Conservation (phyloP, 2,888 invertebrate genomes). For the Arge pagana region DNA sequence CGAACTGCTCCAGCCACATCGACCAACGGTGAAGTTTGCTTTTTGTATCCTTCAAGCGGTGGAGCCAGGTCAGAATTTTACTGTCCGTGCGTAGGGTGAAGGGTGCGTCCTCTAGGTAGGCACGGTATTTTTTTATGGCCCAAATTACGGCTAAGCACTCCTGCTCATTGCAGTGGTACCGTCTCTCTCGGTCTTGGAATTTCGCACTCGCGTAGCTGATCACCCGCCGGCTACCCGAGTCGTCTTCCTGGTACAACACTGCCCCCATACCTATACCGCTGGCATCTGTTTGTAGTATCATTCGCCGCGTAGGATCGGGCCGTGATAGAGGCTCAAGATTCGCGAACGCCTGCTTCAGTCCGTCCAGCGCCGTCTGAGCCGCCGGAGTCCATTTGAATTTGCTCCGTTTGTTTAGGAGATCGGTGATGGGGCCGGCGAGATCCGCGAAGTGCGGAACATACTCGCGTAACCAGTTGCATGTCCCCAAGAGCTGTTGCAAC, state of each 20-base stretch:
- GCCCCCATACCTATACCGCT: constrained; percentile 27
- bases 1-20: too few species aligned
- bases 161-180: constrained; percentile 30
- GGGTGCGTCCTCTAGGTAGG: constrained; percentile 34
- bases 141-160: constrained; percentile 37
- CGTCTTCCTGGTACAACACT: constrained; percentile 20
- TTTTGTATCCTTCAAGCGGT: too few species aligned
- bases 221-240: constrained; percentile 21
- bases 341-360: background rate
- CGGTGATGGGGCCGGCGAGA: constrained; percentile 20
- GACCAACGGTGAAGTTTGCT: too few species aligned
- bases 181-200: constrained; percentile 18
- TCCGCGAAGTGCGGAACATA: constrained; percentile 25
- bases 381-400: background rate
- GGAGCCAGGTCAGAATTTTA: too few species aligned
- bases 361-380: background rate
- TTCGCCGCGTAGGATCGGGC: constrained; percentile 28
- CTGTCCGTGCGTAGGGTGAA: too few species aligned
- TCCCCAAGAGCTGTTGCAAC: constrained; percentile 32
- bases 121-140: constrained; percentile 32
- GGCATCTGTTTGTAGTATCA: constrained; percentile 32
- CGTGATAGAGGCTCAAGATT: constrained; percentile 21
- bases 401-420: constrained; percentile 22
- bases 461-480: constrained; percentile 33
- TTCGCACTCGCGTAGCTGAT: constrained; percentile 30